Evolutionary conservation across 2,113 vertebrate species (phyloP).

Genomic region (Anhinga rufa): DNA sequence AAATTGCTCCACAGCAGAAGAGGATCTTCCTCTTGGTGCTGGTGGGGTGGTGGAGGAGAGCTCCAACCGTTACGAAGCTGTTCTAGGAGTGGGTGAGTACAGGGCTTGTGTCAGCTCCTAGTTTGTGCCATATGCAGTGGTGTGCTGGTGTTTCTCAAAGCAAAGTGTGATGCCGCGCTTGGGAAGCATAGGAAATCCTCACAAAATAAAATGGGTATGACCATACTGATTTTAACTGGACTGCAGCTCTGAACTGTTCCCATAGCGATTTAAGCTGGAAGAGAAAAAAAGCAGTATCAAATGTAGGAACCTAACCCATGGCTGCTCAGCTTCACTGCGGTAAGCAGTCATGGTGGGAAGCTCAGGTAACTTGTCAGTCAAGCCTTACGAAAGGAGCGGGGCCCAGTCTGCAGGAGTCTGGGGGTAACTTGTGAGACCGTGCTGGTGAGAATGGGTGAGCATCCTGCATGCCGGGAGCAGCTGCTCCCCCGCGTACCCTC

Average conservation of each 20-base stretch:
- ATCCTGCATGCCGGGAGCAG: neutral
- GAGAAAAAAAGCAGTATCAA: neutral
- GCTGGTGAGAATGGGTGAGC: neutral
- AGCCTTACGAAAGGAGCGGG: neutral
- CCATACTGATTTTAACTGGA: neutral
- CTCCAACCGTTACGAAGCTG: neutral
- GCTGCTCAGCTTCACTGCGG: neutral
- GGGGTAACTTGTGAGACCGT: neutral
- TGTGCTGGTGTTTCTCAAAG: neutral
- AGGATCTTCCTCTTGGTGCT: neutral
- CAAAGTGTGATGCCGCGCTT: neutral
- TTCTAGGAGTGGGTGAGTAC: neutral
- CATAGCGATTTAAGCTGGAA: neutral
- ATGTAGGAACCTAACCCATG: neutral
- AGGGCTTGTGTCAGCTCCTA: neutral
- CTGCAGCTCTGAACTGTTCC: neutral
- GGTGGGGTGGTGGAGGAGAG: neutral
- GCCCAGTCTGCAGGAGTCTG: neutral
- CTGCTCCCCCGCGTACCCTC: neutral
- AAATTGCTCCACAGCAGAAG: neutral
- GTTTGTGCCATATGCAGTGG: neutral
- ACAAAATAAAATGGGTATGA: neutral
- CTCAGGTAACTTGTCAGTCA: neutral
- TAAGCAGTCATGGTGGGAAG: neutral
- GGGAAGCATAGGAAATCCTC: neutral